Evolutionary conservation across 2,888 invertebrate species (phyloP).

Genomic region (Pristionchus japonicus): DNA sequence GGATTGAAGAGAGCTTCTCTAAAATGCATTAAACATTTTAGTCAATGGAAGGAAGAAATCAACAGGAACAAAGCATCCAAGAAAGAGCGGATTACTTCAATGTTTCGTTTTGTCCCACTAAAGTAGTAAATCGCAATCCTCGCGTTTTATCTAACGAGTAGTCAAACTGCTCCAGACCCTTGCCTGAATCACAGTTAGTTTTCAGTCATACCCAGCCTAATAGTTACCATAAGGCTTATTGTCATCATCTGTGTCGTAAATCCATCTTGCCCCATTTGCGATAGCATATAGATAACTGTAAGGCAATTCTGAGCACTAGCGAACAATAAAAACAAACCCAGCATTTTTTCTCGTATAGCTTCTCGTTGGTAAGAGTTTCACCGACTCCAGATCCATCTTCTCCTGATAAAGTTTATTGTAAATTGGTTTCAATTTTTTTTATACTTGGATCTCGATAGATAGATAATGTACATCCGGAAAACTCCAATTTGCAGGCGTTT

Average conservation of each 20-base stretch:
- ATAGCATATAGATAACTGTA: constrained; percentile 55
- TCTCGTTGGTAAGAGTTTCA: neutral
- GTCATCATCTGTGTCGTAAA: constrained; percentile 58
- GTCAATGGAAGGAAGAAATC: neutral
- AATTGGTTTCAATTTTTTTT: neutral
- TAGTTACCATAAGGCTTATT: constrained; percentile 50
- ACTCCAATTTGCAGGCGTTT: constrained; percentile 52
- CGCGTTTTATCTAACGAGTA: neutral
- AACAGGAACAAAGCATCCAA: too few relatives aligned
- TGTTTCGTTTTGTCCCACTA: neutral
- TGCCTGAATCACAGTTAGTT: too few relatives aligned
- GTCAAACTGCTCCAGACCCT: constrained; percentile 6
- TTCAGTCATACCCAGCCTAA: neutral
- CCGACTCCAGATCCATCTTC: neutral
- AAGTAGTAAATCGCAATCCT: neutral
- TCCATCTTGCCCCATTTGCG: constrained; percentile 54
- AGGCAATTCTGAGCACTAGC: neutral
- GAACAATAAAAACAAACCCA: neutral
- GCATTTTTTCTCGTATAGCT: constrained; percentile 3
- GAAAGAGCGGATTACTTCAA: too few relatives aligned
- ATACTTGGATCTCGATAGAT: constrained; percentile 47
- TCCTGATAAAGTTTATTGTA: neutral
- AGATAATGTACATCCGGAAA: constrained; percentile 49
- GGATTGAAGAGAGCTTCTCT: neutral
- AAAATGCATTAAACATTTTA: neutral